Conservation (phyloP, 1,140 invertebrate genomes). For the Heliconius melpomene region DNA sequence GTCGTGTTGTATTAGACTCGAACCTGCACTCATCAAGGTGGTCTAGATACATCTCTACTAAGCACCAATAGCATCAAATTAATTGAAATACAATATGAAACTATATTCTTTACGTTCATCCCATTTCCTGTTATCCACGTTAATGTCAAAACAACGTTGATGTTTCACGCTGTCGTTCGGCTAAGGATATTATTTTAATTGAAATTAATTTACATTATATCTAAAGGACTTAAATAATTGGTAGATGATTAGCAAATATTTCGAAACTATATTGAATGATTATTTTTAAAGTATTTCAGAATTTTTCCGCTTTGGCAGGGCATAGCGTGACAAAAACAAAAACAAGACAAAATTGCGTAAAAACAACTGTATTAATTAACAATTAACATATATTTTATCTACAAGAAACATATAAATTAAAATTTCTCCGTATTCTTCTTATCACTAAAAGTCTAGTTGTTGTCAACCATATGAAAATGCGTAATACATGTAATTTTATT, state of each 20-base stretch:
- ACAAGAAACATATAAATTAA: no score
- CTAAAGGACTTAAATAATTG: no score
- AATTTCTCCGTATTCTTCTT: no score
- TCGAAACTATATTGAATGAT: no score
- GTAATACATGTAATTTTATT: background rate
- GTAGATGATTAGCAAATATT: no score
- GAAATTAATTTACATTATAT: background rate
- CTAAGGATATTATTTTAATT: background rate
- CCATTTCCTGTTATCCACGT: background rate
- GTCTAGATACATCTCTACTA: background rate
- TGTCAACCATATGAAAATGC: background rate
- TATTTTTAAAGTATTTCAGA: no score
- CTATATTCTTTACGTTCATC: background rate
- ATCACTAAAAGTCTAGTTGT: no score
- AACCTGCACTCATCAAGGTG: background rate
- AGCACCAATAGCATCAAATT: background rate
- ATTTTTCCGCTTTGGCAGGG: no score
- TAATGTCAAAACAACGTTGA: background rate
- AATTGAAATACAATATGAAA: background rate
- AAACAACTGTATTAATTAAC: no score
- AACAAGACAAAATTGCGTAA: no score
- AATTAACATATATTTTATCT: no score
- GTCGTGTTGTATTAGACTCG: background rate
- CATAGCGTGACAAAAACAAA: no score
- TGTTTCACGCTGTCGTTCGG: background rate